These are phyloP conservation scores for Phataginus tricuspis DNA, from an alignment of 2,797 vertebrate species.

Conservation along the genomic window DNA sequence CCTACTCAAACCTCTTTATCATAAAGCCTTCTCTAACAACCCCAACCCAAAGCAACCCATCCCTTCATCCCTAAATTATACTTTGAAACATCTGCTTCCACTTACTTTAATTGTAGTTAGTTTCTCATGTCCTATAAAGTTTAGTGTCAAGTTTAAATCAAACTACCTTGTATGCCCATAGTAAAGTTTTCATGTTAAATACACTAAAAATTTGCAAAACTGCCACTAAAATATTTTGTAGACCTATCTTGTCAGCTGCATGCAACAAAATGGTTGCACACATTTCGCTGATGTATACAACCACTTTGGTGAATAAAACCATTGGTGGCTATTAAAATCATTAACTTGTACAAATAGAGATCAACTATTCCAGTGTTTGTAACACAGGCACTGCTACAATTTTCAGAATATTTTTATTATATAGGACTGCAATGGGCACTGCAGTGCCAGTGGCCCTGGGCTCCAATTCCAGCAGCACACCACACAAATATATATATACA, in stretches of 20 bases:
- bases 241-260: background rate
- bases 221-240: slow-evolving; percentile 9
- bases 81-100: background rate
- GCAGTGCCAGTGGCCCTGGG: background rate
- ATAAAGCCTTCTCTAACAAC: background rate
- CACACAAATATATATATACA: background rate
- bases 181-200: background rate
- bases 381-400: background rate
- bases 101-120: background rate
- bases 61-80: background rate
- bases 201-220: slow-evolving; percentile 15
- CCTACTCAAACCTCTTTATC: background rate
- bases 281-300: background rate
- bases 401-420: background rate
- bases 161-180: background rate
- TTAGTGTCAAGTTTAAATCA: slow-evolving; percentile 9
- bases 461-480: background rate
- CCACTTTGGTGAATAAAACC: background rate
- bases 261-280: slow-evolving; percentile 19
- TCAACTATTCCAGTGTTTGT: background rate
- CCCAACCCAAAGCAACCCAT: slow-evolving; percentile 18
- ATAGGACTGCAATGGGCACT: background rate
- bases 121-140: background rate
- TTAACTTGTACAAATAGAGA: background rate
- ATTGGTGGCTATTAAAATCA: background rate